Percentiles rank a stretch among this genome's conserved stretches.
Conservation (phyloP, 2,888 invertebrate species). For the Limnephilus auricula region DNA sequence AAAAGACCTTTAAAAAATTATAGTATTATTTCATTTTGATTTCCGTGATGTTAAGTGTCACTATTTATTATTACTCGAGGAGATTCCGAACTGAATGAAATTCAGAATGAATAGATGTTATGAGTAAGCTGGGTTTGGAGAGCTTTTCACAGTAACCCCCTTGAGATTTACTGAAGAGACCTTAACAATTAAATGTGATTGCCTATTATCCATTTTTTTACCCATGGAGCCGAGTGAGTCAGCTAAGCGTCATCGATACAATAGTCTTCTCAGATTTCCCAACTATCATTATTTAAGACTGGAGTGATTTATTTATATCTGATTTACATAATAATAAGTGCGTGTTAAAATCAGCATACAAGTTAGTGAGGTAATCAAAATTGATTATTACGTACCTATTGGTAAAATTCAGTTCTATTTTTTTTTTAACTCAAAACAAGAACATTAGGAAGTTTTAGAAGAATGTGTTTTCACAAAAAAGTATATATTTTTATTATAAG, state of each 20-base stretch:
- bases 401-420: not conserved
- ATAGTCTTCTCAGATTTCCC: constrained; percentile 8
- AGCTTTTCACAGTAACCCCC: constrained; percentile 12
- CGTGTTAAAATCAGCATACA: not conserved
- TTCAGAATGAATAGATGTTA: not conserved
- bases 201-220: not conserved
- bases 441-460: not conserved
- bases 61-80: not conserved
- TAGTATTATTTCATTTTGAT: not conserved
- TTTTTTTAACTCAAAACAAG: not conserved
- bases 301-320: not conserved
- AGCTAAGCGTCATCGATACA: not conserved
- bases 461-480: no score
- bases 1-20: not conserved
- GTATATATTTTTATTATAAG: no score
- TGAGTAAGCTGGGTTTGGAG: constrained; percentile 25
- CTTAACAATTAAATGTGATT: not conserved
- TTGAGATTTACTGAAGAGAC: not conserved
- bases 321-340: constrained; percentile 19
- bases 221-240: not conserved
- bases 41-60: not conserved
- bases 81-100: not conserved
- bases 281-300: not conserved
- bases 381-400: not conserved
- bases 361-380: not conserved